phyloP scores from a whole-genome alignment of 2,113 vertebrate species.

The Lampris incognitus region DNA sequence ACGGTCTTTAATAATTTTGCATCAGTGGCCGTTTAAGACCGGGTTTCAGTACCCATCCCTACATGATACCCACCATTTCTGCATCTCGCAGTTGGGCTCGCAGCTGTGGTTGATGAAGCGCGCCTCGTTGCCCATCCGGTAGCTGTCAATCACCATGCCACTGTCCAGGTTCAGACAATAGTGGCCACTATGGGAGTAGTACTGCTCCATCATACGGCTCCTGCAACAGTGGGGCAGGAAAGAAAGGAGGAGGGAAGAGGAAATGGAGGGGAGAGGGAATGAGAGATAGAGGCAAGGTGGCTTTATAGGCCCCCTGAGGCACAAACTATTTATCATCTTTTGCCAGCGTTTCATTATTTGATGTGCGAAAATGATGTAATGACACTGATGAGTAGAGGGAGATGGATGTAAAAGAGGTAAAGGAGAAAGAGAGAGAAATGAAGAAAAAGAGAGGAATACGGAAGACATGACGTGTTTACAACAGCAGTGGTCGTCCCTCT shows the following conservation, averaged over 20 bases:
- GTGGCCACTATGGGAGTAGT: slow-evolving; percentile 96
- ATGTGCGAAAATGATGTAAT: not conserved
- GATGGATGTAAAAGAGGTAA: not conserved
- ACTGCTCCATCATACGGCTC: slow-evolving; percentile 97
- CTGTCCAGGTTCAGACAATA: slow-evolving; percentile 98
- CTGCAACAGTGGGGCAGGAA: slow-evolving; percentile 75
- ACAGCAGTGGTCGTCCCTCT: not conserved
- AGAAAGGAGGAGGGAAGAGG: slow-evolving; percentile 11
- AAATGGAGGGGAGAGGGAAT: slow-evolving; percentile 1
- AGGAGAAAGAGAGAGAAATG: not conserved
- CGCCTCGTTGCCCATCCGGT: slow-evolving; percentile 98
- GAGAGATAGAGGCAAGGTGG: not conserved
- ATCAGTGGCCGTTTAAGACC: too few relatives aligned
- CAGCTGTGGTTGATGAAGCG: slow-evolving; percentile 99
- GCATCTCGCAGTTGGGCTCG: slow-evolving; percentile 99
- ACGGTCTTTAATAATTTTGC: too few relatives aligned
- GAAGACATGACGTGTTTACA: too few relatives aligned
- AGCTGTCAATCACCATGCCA: slow-evolving; percentile 99
- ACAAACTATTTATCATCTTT: not conserved
- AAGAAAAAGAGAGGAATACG: not conserved
- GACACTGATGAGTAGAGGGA: not conserved
- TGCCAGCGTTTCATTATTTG: not conserved
- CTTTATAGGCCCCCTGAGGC: not conserved
- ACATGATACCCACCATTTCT: slow-evolving; percentile 92
- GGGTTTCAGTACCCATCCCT: too few relatives aligned